Evolutionary conservation across 2,888 invertebrate genomes (phyloP).

Genomic region (Carpatolechia fugitivella): DNA sequence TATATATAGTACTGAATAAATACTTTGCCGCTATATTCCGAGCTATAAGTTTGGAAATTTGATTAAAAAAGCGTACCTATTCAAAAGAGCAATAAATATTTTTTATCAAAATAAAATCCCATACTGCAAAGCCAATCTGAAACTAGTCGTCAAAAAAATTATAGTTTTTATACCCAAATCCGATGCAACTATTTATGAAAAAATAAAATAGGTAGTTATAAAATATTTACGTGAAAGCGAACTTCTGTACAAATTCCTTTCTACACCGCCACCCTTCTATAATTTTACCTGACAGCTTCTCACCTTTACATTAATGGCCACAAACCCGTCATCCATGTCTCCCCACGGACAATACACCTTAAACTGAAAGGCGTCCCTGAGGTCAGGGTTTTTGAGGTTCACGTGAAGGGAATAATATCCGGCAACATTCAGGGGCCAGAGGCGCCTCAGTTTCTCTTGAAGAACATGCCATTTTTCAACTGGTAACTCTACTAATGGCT

Average conservation of each 20-base stretch:
- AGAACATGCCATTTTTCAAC: conserved; percentile 19
- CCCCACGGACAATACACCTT: conserved; percentile 24
- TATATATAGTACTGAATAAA: too few relatives aligned
- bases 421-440: conserved; percentile 16
- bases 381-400: conserved; percentile 14
- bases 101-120: too few relatives aligned
- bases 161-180: background rate
- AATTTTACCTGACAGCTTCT: background rate
- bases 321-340: conserved; percentile 22
- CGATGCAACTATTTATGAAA: background rate
- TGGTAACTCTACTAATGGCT: conserved; percentile 17
- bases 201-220: too few relatives aligned
- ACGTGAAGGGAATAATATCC: conserved; percentile 17
- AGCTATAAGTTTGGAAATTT: too few relatives aligned
- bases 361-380: conserved; percentile 21
- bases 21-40: too few relatives aligned
- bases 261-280: too few relatives aligned
- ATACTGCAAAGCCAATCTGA: too few relatives aligned
- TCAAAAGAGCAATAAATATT: too few relatives aligned
- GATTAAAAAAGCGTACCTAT: too few relatives aligned
- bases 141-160: too few relatives aligned
- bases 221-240: background rate
- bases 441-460: conserved; percentile 12
- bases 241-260: background rate
- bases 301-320: conserved; percentile 3